Conservation (phyloP, 2,797 vertebrate species). For the Sebastes oblongus region DNA sequence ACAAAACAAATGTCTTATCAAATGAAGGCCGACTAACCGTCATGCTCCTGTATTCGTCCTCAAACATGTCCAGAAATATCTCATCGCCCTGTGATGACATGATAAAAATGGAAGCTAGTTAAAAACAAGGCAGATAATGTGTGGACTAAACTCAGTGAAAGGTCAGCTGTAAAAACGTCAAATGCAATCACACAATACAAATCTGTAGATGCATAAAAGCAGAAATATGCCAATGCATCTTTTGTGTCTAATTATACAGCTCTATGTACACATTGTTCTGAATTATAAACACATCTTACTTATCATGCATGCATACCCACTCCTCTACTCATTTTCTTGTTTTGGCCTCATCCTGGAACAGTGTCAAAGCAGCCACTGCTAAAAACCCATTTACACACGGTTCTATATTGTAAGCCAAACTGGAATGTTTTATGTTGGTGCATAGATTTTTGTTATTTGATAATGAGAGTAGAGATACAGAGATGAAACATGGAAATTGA, state of each 20-base stretch:
- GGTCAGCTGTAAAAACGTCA: neutral
- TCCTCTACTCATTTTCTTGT: neutral
- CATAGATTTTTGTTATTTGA: neutral
- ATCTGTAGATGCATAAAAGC: neutral
- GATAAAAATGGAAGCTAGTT: neutral
- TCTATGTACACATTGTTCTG: neutral
- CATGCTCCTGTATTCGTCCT: conserved; percentile 98
- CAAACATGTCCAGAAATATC: conserved; percentile 99
- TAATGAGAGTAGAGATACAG: neutral
- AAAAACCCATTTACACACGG: neutral
- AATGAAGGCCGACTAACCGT: conserved; percentile 80
- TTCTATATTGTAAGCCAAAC: neutral
- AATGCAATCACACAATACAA: neutral
- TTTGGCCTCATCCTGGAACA: neutral
- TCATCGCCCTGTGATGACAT: conserved; percentile 90
- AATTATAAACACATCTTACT: neutral
- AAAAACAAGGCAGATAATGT: neutral
- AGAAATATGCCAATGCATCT: neutral
- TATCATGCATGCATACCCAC: neutral
- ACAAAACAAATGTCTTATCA: neutral
- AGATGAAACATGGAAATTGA: neutral
- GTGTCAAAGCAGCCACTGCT: neutral
- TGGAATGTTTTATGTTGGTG: neutral
- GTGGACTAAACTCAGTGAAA: neutral
- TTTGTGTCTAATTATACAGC: neutral